Conservation (phyloP, 92 coral and sea anemone species). For the Epizoanthus scotinus region DNA sequence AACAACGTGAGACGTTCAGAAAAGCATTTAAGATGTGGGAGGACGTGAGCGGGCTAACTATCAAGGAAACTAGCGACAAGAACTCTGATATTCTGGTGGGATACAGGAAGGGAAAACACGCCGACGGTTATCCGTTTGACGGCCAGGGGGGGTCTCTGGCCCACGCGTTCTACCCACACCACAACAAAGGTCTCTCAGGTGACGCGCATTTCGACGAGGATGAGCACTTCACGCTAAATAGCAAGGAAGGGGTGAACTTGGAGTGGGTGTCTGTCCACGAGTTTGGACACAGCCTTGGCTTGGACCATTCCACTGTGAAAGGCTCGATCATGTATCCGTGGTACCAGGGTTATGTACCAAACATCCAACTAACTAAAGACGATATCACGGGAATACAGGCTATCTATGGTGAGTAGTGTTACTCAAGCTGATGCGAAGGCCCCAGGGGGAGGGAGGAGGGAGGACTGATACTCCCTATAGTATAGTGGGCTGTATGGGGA, state of each 20-base stretch:
- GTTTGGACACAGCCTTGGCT: conserved; percentile 88
- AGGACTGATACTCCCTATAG: no score
- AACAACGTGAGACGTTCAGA: conserved; percentile 57
- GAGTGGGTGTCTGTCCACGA: conserved; percentile 93
- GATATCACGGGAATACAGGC: conserved; percentile 69
- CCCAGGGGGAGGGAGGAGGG: no score
- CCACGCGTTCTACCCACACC: conserved; percentile 84
- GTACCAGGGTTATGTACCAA: conserved; percentile 70
- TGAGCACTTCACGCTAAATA: conserved; percentile 59
- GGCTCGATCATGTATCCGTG: conserved; percentile 91
- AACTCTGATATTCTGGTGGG: conserved; percentile 74
- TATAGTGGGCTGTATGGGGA: no score
- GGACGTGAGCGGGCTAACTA: conserved; percentile 43
- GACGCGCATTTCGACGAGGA: conserved; percentile 79
- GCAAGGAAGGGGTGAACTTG: conserved; percentile 60
- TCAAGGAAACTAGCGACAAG: conserved; percentile 47
- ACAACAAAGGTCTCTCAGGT: conserved; percentile 65
- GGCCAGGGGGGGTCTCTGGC: conserved; percentile 80
- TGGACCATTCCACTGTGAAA: conserved; percentile 72
- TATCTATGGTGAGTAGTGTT: conserved; percentile 67
- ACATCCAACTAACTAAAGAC: conserved; percentile 70
- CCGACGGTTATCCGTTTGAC: conserved; percentile 69
- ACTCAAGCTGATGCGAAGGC: no score
- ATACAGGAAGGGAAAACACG: conserved; percentile 57
- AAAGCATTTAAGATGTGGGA: conserved; percentile 75